Base-by-base conservation (phyloP, 2,888 invertebrate genomes). In the Sussaba pulchella region DNA sequence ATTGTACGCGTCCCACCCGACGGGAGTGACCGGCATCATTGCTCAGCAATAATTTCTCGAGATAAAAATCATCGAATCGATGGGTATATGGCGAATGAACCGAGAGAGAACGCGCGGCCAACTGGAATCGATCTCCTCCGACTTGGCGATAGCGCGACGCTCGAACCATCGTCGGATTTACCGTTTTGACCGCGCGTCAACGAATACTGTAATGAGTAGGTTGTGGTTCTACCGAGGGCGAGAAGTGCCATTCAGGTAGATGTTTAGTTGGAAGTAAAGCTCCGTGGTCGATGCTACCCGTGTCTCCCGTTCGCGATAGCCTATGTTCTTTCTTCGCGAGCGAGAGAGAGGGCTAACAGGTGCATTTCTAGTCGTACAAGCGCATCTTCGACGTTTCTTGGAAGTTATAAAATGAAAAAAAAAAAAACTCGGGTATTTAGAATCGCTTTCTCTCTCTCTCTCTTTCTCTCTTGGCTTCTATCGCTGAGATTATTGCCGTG, bases 11-110 rank as follows among this genome's bases (percentile, higher is more conserved):
- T 1, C 6, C 54, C 54, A 26, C 31, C 26, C 31, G 54, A 31
- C 74, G 52, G 59, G 63, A 75, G 64, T 76, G 69, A 75, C 73
- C 72, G 57, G 61, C 70, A 66, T 71, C 79, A 78, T 76, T 72
- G 72, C 50, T 50, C 50, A 24, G 72, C 63, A 72, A 72, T 72
- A 63, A 72, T 63, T 72, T 63, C 59, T 21, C 39, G 19, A 2
- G 31, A 14, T 14, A 64, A 64, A 64, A 47, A 64, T 63, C 21
- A 8, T 9, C 31, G 10, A 45, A 10, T 6, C 45, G 41, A 50
- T 3, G n/a, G 21, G 31, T 31, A 6, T 21, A 50, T 50, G 19
- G 19, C 50, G 50, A 19, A 21, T n/a, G 31, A 10, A 21, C 12
- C 57, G 31, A 19, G 61, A n/a, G 61, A 24, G 52, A 12, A 10